Conservation (phyloP, 2,888 invertebrate genomes). For the Trichopoda pennipes region DNA sequence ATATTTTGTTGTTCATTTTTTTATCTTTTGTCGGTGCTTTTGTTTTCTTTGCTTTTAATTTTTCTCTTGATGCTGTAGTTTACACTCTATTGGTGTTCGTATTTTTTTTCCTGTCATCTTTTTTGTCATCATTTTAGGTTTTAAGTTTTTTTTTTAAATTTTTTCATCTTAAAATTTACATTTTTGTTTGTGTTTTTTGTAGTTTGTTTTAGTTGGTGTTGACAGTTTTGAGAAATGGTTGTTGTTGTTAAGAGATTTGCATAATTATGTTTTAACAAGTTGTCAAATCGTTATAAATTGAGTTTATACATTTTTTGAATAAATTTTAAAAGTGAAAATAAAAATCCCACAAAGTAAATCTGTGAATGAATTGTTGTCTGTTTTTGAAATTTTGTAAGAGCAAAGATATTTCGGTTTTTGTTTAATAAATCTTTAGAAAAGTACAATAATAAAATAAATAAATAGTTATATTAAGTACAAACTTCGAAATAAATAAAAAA, state of each 20-base stretch:
- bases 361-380: slow-evolving; percentile 30
- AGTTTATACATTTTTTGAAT: slow-evolving; percentile 50
- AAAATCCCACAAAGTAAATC: slow-evolving; percentile 39
- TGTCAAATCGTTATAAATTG: slow-evolving; percentile 65
- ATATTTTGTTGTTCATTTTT: not conserved
- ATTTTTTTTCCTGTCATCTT: slow-evolving; percentile 25
- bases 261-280: slow-evolving; percentile 67
- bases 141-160: slow-evolving; percentile 32
- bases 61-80: slow-evolving; percentile 23
- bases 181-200: not conserved
- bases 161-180: slow-evolving; percentile 13
- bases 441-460: not conserved
- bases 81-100: slow-evolving; percentile 69
- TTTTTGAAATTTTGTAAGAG: slow-evolving; percentile 37
- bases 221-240: slow-evolving; percentile 62
- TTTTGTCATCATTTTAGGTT: slow-evolving; percentile 58
- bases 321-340: slow-evolving; percentile 31
- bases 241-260: slow-evolving; percentile 56
- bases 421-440: not conserved
- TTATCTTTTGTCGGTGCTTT: slow-evolving; percentile 54
- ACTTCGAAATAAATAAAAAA: too few relatives aligned
- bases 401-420: not conserved
- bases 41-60: slow-evolving; percentile 34
- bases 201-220: slow-evolving; percentile 50
- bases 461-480: too few relatives aligned